Evolutionary conservation across 2,888 invertebrate species (phyloP).

Genomic region (Odontomyia ornata): DNA sequence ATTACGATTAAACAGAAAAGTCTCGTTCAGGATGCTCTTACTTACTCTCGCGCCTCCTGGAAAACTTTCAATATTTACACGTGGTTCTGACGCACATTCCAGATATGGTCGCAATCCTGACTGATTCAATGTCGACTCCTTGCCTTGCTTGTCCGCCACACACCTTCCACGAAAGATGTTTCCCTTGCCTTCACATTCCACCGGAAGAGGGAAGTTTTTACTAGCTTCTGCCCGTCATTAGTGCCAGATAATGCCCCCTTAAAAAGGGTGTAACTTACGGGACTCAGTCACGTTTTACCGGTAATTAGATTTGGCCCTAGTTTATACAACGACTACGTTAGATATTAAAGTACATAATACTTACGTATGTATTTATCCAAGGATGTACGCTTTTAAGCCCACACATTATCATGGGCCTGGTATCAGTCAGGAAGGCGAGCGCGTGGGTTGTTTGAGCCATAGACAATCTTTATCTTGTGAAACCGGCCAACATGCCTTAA

Average conservation of each 20-base stretch:
- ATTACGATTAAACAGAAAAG: too few species aligned
- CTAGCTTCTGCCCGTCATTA: conserved; percentile 44
- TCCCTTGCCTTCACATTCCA: not conserved
- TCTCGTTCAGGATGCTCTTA: too few species aligned
- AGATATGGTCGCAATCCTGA: not conserved
- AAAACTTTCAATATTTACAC: conserved; percentile 39
- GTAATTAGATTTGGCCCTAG: conserved; percentile 39
- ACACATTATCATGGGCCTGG: not conserved
- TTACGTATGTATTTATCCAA: not conserved
- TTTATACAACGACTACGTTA: conserved; percentile 18
- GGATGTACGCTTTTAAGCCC: not conserved
- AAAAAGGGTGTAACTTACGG: conserved; percentile 49
- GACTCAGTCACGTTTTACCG: conserved; percentile 36
- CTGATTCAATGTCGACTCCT: too few species aligned
- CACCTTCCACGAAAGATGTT: conserved; percentile 4
- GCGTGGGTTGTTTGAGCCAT: not conserved
- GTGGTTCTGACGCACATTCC: conserved; percentile 30
- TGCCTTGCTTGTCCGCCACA: not conserved
- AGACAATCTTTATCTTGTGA: conserved; percentile 28
- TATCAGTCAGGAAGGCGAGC: not conserved
- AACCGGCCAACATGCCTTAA: conserved; percentile 15
- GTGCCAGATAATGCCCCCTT: conserved; percentile 46
- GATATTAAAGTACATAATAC: conserved; percentile 6
- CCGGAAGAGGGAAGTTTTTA: not conserved
- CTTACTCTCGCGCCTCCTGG: not conserved